These are phyloP conservation scores for Promerops cafer DNA, from an alignment of 2,113 vertebrate genomes.

Conservation along the genomic window DNA sequence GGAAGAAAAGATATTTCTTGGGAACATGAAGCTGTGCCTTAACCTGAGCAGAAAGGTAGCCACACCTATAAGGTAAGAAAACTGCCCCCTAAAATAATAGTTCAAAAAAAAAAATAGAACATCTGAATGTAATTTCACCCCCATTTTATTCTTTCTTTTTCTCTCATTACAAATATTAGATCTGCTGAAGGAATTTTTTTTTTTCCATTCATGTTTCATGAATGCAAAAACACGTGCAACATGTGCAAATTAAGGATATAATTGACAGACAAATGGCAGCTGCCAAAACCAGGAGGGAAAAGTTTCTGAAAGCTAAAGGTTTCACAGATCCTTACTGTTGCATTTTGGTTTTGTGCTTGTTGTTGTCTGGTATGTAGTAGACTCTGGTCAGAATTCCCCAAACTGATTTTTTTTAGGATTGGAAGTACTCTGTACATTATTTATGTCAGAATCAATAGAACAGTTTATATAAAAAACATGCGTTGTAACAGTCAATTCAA, in stretches of 20 bases:
- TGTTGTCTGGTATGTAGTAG: background rate
- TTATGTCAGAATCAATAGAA: conserved; percentile 11
- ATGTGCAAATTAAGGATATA: background rate
- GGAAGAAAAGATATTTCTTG: background rate
- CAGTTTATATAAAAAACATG: background rate
- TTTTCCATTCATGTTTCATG: background rate
- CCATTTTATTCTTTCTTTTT: background rate
- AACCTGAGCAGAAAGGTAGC: background rate
- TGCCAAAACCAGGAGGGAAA: background rate
- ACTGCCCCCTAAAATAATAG: accelerated
- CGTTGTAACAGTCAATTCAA: background rate
- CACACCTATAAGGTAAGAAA: background rate
- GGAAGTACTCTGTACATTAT: background rate
- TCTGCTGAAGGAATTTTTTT: background rate
- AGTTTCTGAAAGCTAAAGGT: background rate
- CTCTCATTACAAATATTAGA: background rate
- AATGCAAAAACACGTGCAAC: background rate
- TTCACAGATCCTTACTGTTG: background rate
- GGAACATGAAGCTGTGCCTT: background rate
- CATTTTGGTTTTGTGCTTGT: background rate
- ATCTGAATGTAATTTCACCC: background rate
- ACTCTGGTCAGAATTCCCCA: background rate
- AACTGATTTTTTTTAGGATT: background rate
- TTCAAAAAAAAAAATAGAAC: background rate
- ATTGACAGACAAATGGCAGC: background rate